These are phyloP conservation scores for Ceratosolen fusciceps DNA, from an alignment of 1,140 invertebrate species.

Conservation along the genomic window DNA sequence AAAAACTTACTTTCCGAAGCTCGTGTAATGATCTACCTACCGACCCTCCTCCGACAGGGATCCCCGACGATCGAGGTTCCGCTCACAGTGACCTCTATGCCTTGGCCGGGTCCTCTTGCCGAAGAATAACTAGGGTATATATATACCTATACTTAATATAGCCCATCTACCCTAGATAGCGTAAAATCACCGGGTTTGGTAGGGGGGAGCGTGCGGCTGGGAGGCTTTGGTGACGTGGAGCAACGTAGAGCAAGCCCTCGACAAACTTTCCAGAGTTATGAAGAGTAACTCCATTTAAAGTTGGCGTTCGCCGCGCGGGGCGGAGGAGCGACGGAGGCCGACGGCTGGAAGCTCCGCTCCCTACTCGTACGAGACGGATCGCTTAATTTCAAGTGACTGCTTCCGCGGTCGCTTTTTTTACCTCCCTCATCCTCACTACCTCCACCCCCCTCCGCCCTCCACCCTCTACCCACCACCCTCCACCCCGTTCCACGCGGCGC, in stretches of 20 bases:
- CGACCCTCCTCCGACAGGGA: too few relatives aligned
- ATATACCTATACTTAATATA: too few relatives aligned
- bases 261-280: background rate
- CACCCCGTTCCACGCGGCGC: background rate
- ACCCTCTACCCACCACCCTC: too few relatives aligned
- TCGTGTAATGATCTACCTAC: too few relatives aligned
- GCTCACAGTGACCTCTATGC: too few relatives aligned
- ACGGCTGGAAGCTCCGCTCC: constrained; percentile 36
- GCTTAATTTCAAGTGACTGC: constrained; percentile 37
- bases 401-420: constrained; percentile 20
- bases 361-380: background rate
- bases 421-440: background rate
- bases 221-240: too few relatives aligned
- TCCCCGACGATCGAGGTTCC: too few relatives aligned
- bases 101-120: background rate
- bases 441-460: background rate
- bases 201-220: too few relatives aligned
- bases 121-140: constrained; percentile 54
- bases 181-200: too few relatives aligned
- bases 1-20: too few relatives aligned
- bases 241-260: too few relatives aligned
- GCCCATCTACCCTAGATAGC: too few relatives aligned
- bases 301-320: constrained; percentile 5
- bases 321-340: background rate
- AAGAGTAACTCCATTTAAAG: constrained; percentile 24